Evolutionary conservation across 2,888 invertebrate genomes (phyloP), one percentile per base, ranked within the genome.

Genomic region (Nesidiocoris tenuis): DNA sequence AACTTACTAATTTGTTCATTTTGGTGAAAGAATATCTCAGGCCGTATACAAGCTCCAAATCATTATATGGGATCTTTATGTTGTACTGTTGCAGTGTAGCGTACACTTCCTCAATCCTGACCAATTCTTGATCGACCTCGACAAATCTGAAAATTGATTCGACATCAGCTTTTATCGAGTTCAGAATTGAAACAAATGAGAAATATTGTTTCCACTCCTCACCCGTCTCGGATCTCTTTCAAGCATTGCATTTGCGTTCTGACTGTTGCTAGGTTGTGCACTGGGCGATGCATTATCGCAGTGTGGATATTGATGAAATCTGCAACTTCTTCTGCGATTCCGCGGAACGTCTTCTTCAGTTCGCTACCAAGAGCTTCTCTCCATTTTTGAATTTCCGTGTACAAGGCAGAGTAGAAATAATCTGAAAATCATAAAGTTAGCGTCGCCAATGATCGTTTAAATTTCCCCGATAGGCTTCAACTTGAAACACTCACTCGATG

Each of bases 161-260:
- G n/a, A n/a, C n/a, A n/a, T n/a, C 54, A 7, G 54, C 7, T 54
- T n/a, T n/a, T n/a, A n/a, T n/a, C n/a, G n/a, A n/a, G n/a, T n/a
- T n/a, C n/a, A 3, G 18, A 59, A n/a, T 59, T n/a, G n/a, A n/a
- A 59, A 5, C 7, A 54, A 54, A 12, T 54, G 54, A 7, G 7
- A 54, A 12, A 54, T 54, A 12, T 54, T 54, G n/a, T n/a, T n/a
- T n/a, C n/a, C n/a, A n/a, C n/a, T 9, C 2, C 63, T 23, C 61
- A 72, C 72, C 63, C 63, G 21, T 93, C 89, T 65, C 94, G 86
- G 78, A 95, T 90, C 79, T 87, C 86, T 80, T 89, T 89, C 67
- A 94, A 85, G 78, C 93, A 92, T 81, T 88, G 84, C 94, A 95
- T 95, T 1, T 92, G 92, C 23, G 91, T 83, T 81, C 93, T 88